phyloP scores from a whole-genome alignment of 2,113 vertebrate species.

The Circaetus cinerascens region DNA sequence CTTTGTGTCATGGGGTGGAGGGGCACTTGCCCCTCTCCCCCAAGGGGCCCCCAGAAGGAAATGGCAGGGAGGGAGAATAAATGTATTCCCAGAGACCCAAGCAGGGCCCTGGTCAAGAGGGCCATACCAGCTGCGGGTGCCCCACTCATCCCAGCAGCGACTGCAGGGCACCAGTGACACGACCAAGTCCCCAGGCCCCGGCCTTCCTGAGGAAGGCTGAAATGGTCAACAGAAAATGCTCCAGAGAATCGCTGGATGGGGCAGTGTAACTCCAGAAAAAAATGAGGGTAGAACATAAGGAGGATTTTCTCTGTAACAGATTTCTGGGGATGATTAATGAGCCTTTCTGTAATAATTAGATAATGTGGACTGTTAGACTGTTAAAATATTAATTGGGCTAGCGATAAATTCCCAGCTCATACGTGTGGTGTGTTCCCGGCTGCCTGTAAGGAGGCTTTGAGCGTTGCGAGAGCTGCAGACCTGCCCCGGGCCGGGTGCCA shows the following conservation, averaged over 20 bases:
- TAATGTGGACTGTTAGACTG: background rate
- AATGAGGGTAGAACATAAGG: background rate
- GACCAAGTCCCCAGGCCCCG: no score
- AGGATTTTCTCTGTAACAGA: background rate
- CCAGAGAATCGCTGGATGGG: background rate
- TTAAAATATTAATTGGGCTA: background rate
- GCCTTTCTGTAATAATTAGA: background rate
- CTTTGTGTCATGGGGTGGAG: background rate
- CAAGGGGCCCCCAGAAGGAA: background rate
- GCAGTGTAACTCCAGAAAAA: fast-evolving
- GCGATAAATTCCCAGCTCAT: background rate
- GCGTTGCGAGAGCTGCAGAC: background rate
- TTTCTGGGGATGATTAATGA: background rate
- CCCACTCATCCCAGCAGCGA: fast-evolving
- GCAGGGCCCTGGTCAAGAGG: background rate
- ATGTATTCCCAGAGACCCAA: background rate
- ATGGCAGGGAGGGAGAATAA: background rate
- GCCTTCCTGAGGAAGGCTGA: background rate
- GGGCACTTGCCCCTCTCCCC: fast-evolving
- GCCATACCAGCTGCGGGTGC: fast-evolving
- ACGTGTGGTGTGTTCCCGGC: background rate
- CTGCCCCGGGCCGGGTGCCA: fast-evolving
- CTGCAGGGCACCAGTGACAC: background rate
- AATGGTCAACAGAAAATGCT: background rate
- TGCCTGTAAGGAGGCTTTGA: background rate